phyloP scores from a whole-genome alignment of 2,888 invertebrate genomes.

The Leptopilina syphax region DNA sequence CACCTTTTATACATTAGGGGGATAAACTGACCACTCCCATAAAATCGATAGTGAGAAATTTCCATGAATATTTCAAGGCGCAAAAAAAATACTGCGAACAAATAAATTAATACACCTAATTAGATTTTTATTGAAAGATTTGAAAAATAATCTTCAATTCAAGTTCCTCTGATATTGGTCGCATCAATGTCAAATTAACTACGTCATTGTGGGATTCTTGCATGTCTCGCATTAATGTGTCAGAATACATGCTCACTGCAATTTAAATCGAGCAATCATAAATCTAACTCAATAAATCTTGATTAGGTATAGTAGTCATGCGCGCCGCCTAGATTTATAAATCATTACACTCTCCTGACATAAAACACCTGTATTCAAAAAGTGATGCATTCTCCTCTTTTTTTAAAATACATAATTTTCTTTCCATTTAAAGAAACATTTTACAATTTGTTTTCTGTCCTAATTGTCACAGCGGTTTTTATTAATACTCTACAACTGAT shows the following conservation, averaged over 20 bases:
- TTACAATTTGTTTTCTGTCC: constrained; percentile 11
- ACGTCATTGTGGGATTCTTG: constrained; percentile 8
- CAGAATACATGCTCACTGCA: constrained; percentile 26
- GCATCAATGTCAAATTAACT: constrained; percentile 27
- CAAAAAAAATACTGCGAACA: too few relatives aligned
- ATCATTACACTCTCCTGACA: constrained; percentile 8
- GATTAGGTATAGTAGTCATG: constrained; percentile 5
- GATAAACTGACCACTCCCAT: too few relatives aligned
- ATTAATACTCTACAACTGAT: not conserved
- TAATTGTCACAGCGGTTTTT: not conserved
- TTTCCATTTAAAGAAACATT: not conserved
- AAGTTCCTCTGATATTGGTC: not conserved
- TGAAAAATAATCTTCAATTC: constrained; percentile 4
- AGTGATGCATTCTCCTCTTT: constrained; percentile 21
- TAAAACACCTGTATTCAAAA: not conserved
- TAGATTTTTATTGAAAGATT: not conserved
- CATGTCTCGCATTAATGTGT: constrained; percentile 25
- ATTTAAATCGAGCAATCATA: constrained; percentile 38
- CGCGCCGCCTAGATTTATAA: constrained; percentile 20
- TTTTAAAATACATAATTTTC: not conserved
- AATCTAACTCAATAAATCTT: constrained; percentile 32
- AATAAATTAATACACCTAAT: too few relatives aligned
- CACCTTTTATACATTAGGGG: too few relatives aligned
- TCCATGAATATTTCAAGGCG: too few relatives aligned
- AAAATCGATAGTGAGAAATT: too few relatives aligned